Percentiles rank a stretch among this genome's conserved stretches.
Conservation (phyloP, 2,113 vertebrate species). For the Edolisoma coerulescens region DNA sequence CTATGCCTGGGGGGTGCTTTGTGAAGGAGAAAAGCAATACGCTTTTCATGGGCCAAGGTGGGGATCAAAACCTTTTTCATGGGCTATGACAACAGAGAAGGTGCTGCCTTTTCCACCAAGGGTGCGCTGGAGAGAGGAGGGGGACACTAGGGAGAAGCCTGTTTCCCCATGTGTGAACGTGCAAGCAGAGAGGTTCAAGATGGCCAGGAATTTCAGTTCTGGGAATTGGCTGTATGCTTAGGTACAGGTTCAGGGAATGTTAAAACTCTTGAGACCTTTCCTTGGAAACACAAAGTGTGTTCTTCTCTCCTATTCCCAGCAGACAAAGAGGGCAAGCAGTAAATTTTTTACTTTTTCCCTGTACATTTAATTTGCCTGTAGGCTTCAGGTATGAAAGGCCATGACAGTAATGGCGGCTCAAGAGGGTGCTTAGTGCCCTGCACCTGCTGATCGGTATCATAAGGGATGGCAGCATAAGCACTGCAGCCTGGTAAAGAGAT, state of each 20-base stretch:
- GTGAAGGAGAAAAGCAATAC: background rate
- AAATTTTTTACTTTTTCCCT: background rate
- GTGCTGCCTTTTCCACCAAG: background rate
- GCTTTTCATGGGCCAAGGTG: background rate
- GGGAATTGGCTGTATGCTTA: background rate
- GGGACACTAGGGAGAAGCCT: background rate
- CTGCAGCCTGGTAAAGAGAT: background rate
- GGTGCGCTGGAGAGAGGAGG: background rate
- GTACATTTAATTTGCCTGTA: background rate
- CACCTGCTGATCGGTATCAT: rapidly evolving
- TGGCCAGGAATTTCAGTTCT: background rate
- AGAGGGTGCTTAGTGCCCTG: background rate
- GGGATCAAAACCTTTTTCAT: background rate
- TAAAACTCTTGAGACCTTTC: background rate
- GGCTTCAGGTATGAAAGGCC: background rate
- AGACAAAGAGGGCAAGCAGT: background rate
- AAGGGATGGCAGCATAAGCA: background rate
- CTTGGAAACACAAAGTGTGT: background rate
- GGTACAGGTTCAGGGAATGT: background rate
- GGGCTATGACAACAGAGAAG: background rate
- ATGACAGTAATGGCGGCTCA: rapidly evolving
- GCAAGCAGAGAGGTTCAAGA: background rate
- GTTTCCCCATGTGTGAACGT: background rate
- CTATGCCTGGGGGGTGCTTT: background rate
- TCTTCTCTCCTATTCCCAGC: background rate